Evolutionary conservation across 2,888 invertebrate species (phyloP), one percentile per base, ranked within the genome.

Genomic region (Crematogaster levior): DNA sequence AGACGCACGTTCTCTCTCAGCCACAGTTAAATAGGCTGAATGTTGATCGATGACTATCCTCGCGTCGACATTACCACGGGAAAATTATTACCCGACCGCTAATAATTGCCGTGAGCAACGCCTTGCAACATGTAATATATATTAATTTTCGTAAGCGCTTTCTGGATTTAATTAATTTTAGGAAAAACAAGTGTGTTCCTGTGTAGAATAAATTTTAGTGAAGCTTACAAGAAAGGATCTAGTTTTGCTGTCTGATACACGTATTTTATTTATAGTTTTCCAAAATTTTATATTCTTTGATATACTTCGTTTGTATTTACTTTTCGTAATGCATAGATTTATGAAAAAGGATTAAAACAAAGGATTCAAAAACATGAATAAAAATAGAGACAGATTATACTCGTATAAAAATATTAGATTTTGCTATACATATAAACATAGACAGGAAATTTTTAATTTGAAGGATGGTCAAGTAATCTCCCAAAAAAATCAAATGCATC

Each of bases 21-120:
- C 27, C 43, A 24, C 61, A 65, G 63, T 65, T 18, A 37, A 37
- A 48, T 43, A 81, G 68, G 48, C 82, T 74, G 73, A 65, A 82
- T 75, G 61, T 79, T 82, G 88, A 88, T 83, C 84, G 79, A 86
- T 84, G 84, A 40, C 81, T 68, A 82, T 82, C 84, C 82, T 66
- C 48, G n/a, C n/a, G 51, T 48, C 73, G 51, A 63, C 63, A 43
- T 73, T 63, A 63, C 53, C 53, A 15, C 73, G n/a, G 43, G 80
- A 79, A 81, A 85, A 86, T 85, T 80, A 80, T 63, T 73, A 81
- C 60, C 70, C 61, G 81, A 65, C 65, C 66, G 48, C 82, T 86
- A 86, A 87, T 86, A 81, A 85, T 63, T 63, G 72, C 61, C 24
- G 40, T 46, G 63, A 82, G 74, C 83, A 72, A 24, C 72, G 58